phyloP scores from a whole-genome alignment of 2,888 invertebrate genomes.

The Aporophyla nigra region DNA sequence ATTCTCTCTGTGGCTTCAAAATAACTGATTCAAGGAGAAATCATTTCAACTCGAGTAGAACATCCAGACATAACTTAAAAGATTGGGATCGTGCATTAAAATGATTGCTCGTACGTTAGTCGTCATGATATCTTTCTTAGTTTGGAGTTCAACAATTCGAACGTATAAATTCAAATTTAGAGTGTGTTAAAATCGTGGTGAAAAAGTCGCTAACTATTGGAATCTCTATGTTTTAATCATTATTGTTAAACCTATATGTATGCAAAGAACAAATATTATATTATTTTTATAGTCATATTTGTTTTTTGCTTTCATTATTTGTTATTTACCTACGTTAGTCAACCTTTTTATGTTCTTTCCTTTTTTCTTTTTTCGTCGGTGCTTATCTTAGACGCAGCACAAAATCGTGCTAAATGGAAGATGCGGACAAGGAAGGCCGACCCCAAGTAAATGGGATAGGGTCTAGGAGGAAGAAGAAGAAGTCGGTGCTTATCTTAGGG shows the following conservation, averaged over 20 bases:
- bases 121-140: not conserved
- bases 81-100: slow-evolving; percentile 25
- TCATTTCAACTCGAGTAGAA: not conserved
- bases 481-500: too few species aligned
- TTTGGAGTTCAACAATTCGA: not conserved
- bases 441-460: too few species aligned
- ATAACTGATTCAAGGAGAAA: not conserved
- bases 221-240: too few species aligned
- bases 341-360: not conserved
- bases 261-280: too few species aligned
- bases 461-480: too few species aligned
- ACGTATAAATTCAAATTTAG: not conserved
- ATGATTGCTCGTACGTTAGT: slow-evolving; percentile 4
- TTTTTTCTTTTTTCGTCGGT: not conserved
- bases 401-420: too few species aligned
- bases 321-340: not conserved
- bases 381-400: too few species aligned
- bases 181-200: not conserved
- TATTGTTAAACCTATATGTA: too few species aligned
- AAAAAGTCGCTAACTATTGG: not conserved
- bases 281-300: too few species aligned
- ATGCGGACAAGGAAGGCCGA: too few species aligned
- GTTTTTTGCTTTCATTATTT: too few species aligned
- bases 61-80: slow-evolving; percentile 11
- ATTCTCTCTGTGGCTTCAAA: not conserved